Evolutionary conservation across 2,113 vertebrate species (phyloP).

Genomic region (Calyptomena viridis): DNA sequence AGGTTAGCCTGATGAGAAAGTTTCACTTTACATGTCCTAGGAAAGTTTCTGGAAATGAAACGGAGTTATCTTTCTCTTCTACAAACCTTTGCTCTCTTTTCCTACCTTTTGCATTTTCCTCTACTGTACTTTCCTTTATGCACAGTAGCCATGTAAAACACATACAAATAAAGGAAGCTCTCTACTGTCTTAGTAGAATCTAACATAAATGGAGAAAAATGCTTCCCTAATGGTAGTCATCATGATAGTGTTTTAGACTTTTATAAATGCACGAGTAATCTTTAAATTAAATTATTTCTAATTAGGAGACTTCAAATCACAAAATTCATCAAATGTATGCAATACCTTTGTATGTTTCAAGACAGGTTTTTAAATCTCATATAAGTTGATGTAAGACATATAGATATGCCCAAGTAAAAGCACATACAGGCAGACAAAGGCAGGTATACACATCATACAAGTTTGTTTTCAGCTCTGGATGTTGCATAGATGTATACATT

Average conservation of each 20-base stretch:
- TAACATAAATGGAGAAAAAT: background rate
- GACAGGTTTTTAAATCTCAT: background rate
- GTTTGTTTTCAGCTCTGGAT: background rate
- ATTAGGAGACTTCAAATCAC: background rate
- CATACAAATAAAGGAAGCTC: background rate
- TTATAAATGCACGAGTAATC: background rate
- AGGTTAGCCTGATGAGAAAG: background rate
- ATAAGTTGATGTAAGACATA: background rate
- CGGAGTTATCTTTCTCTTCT: background rate
- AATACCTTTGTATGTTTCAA: background rate
- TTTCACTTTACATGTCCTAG: background rate
- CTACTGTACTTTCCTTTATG: background rate
- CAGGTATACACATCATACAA: background rate
- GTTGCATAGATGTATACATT: background rate
- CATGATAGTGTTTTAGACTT: background rate
- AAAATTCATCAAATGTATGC: background rate
- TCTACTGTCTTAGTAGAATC: background rate
- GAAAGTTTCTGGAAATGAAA: background rate
- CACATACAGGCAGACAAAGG: background rate
- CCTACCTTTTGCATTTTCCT: background rate
- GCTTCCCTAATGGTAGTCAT: background rate
- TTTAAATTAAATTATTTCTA: background rate
- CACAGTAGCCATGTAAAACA: background rate
- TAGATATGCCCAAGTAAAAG: background rate
- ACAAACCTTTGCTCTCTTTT: background rate